phyloP scores from a whole-genome alignment of 2,888 invertebrate genomes.

The Myopa testacea region DNA sequence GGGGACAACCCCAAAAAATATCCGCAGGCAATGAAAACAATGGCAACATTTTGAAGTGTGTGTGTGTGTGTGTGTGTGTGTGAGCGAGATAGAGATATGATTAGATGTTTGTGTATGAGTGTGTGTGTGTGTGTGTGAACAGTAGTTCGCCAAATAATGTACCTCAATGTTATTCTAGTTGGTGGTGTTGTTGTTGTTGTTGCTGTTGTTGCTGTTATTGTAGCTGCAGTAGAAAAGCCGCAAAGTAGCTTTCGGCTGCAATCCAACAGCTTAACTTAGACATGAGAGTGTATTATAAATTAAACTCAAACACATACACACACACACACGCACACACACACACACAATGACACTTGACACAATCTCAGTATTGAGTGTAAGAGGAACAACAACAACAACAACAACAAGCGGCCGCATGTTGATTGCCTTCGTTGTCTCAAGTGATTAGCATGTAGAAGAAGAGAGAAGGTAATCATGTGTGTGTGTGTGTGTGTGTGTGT shows the following conservation, averaged over 20 bases:
- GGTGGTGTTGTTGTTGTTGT: constrained; percentile 38
- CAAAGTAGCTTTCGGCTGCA: constrained; percentile 60
- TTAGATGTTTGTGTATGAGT: constrained; percentile 30
- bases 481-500: background rate
- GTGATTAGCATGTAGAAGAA: constrained; percentile 50
- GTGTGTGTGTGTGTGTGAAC: constrained; percentile 49
- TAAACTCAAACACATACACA: constrained; percentile 28
- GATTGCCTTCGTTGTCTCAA: constrained; percentile 55
- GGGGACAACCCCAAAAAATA: background rate
- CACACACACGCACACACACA: constrained; percentile 16
- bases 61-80: constrained; percentile 45
- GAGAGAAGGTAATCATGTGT: background rate
- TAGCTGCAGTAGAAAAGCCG: constrained; percentile 55
- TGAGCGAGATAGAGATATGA: background rate
- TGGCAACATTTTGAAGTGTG: constrained; percentile 18
- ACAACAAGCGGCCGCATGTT: constrained; percentile 44
- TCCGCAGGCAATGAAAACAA: constrained; percentile 33
- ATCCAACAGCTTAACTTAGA: constrained; percentile 38
- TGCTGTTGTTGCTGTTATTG: constrained; percentile 48
- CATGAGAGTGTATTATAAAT: constrained; percentile 38
- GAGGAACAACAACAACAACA: background rate
- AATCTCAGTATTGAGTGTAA: background rate
- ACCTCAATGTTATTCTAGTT: constrained; percentile 29
- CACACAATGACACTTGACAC: background rate
- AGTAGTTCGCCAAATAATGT: constrained; percentile 32